Evolutionary conservation across 1,140 invertebrate genomes (phyloP), one percentile per base, ranked within the genome.

Genomic region (Campoletis sonorensis): DNA sequence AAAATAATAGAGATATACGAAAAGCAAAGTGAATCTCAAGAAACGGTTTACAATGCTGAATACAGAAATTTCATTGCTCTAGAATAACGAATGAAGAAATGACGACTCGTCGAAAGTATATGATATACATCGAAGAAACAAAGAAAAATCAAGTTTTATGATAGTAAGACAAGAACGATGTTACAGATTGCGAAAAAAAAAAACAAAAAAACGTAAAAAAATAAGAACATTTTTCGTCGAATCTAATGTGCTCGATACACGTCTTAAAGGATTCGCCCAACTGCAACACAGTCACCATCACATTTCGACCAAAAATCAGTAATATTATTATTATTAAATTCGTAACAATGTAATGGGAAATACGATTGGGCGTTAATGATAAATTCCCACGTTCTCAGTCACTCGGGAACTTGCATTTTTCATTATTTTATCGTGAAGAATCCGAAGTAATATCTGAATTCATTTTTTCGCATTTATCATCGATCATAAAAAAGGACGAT

Each of bases 51-150:
- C 75, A 61, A 23, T 78, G 75, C 79, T 76, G 30, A 83, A 73
- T 64, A 75, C 75, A 72, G 45, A 72, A 80, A 72, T 72, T 83
- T 61, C 51, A 45, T 54, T 21, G 51, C n/a, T 54, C 2, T 54
- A 54, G 18, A 11, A 54, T 54, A 54, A 54, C n/a, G 51, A 54
- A 54, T 21, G 51, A n/a, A 54, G 51, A 15, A 54, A 11, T 54
- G 1, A 45, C 40, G 2, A 10, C 11, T 40, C 64, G 81, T 76
- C 61, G 61, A 79, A 58, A 58, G 64, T 80, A 78, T 78, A 67
- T 37, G 11, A 78, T 71, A 80, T 79, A 80, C 76, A 81, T 81
- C 73, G 80, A 81, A 81, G 37, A 45, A 73, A 73, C 33, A 72
- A 18, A 40, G n/a, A n/a, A 72, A 37, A 40, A 71, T 33, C 15